These are phyloP conservation scores for Gouania willdenowi DNA, from an alignment of 2,797 vertebrate genomes.

Conservation along the genomic window DNA sequence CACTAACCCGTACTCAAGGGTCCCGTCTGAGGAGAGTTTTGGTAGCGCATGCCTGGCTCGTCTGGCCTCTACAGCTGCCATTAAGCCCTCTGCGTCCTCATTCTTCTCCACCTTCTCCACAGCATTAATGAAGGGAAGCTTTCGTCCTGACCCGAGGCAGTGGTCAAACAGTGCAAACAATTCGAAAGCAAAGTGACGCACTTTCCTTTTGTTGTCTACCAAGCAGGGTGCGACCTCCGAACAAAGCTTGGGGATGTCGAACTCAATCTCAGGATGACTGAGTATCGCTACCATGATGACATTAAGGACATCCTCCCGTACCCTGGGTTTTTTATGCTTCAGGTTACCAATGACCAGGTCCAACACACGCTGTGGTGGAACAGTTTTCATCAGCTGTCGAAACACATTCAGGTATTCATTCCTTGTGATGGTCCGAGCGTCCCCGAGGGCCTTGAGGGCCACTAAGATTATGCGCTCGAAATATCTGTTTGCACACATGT, in stretches of 20 bases:
- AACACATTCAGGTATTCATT: constrained; percentile 83
- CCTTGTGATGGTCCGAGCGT: constrained; percentile 78
- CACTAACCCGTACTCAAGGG: constrained; percentile 80
- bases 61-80: constrained; percentile 85
- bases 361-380: constrained; percentile 78
- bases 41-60: constrained; percentile 82
- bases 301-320: constrained; percentile 83
- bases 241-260: constrained; percentile 79
- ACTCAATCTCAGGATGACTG: constrained; percentile 78
- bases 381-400: constrained; percentile 76
- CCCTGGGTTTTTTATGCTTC: constrained; percentile 82
- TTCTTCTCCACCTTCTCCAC: constrained; percentile 82
- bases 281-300: constrained; percentile 82
- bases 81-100: constrained; percentile 78
- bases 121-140: constrained; percentile 78
- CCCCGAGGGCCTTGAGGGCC: constrained; percentile 79
- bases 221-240: constrained; percentile 81
- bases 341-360: constrained; percentile 77
- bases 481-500: constrained; percentile 63
- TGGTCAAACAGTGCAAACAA: constrained; percentile 81
- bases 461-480: constrained; percentile 75
- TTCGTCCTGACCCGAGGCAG: constrained; percentile 77
- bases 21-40: constrained; percentile 72
- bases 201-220: constrained; percentile 81
- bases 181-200: constrained; percentile 85